Percentiles rank a stretch among this genome's conserved stretches.
phyloP scores from a whole-genome alignment of 2,888 invertebrate genomes.

The Exephanes ischioxanthus region DNA sequence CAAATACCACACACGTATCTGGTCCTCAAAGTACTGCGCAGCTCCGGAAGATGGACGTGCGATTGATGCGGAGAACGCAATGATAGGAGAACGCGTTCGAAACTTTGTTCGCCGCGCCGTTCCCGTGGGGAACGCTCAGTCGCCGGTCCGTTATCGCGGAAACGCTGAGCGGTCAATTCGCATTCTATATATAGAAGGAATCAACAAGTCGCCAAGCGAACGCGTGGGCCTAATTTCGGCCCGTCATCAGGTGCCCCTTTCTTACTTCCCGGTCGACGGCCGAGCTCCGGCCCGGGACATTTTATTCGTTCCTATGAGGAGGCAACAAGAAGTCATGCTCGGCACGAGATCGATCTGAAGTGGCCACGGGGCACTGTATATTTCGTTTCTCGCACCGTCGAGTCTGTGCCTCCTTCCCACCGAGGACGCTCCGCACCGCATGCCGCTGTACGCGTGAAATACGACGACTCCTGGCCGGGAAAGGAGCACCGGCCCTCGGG shows the following conservation, averaged over 20 bases:
- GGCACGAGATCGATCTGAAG: constrained; percentile 11
- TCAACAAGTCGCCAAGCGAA: constrained; percentile 13
- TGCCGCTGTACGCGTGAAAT: constrained; percentile 24
- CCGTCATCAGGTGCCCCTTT: constrained; percentile 4
- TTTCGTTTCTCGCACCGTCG: constrained; percentile 26
- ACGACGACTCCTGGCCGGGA: constrained; percentile 66
- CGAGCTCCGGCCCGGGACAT: background rate
- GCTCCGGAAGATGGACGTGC: background rate
- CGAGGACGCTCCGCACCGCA: constrained; percentile 4
- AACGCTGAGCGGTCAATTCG: constrained; percentile 24
- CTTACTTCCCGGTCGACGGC: background rate
- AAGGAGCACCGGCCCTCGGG: constrained; percentile 79
- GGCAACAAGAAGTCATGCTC: constrained; percentile 8
- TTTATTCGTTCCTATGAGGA: constrained; percentile 4
- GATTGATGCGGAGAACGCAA: background rate
- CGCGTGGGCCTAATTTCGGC: constrained; percentile 18
- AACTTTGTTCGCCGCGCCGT: background rate
- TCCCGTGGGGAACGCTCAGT: background rate
- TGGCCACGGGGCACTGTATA: constrained; percentile 9
- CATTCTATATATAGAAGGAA: constrained; percentile 15
- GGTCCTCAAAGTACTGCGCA: too few species aligned
- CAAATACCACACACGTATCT: too few species aligned
- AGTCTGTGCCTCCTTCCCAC: background rate
- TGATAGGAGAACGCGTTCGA: background rate
- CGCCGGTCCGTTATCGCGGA: background rate